Conservation (phyloP, 2,797 vertebrate species). For the Tenualosa ilisha region DNA sequence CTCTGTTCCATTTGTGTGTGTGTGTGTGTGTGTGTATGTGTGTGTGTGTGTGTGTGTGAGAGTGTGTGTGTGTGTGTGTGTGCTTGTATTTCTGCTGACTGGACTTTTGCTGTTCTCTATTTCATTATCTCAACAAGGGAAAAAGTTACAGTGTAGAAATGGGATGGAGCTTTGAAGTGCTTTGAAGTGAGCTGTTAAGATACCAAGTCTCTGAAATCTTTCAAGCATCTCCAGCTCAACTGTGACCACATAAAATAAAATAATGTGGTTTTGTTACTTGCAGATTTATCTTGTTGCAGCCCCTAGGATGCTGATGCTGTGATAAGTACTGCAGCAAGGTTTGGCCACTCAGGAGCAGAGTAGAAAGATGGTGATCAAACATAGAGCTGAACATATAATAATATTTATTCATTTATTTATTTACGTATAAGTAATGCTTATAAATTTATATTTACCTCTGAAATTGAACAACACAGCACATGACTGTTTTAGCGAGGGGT, state of each 20-base stretch:
- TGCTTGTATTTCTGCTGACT: constrained; percentile 1
- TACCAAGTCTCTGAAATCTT: neutral
- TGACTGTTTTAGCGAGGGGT: neutral
- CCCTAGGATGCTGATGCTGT: neutral
- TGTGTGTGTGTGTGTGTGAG: neutral
- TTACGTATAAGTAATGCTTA: neutral
- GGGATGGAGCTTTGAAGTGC: neutral
- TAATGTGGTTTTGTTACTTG: neutral
- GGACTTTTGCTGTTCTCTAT: neutral
- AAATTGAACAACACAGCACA: neutral
- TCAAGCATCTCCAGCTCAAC: neutral
- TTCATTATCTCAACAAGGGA: constrained; percentile 1
- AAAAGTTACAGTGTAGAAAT: neutral
- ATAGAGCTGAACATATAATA: too few relatives aligned
- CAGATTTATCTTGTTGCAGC: neutral
- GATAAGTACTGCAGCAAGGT: neutral
- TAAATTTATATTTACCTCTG: neutral
- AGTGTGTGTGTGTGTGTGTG: neutral
- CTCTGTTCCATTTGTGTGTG: constrained; percentile 12
- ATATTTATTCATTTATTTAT: neutral
- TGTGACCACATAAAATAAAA: neutral
- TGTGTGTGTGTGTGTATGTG: neutral
- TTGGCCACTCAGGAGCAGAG: neutral
- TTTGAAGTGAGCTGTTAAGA: constrained; percentile 19
- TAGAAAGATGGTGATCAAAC: neutral